Conservation (phyloP, 2,797 vertebrate genomes). For the Setipinna tenuifilis region DNA sequence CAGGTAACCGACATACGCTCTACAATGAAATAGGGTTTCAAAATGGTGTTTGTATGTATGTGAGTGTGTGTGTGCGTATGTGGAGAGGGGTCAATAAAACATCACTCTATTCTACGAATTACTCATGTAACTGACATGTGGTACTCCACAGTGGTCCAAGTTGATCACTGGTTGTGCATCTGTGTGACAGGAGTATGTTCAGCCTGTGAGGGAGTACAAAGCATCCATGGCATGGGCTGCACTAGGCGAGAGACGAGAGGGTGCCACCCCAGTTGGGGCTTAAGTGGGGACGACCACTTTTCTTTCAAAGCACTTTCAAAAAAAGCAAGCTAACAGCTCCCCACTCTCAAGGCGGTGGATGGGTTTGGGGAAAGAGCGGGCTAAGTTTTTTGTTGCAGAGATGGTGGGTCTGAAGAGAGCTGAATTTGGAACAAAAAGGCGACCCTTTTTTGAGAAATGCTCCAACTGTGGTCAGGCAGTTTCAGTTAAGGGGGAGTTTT, state of each 20-base stretch:
- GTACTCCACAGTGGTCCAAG: neutral
- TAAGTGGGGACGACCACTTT: neutral
- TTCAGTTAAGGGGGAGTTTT: too few species aligned
- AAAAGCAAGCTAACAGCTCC: neutral
- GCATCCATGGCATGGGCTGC: neutral
- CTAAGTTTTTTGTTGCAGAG: neutral
- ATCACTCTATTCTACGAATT: constrained; percentile 49
- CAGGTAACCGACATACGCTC: neutral
- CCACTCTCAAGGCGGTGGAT: neutral
- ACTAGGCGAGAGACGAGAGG: neutral
- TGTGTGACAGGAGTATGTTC: too few species aligned
- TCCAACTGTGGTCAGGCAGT: too few species aligned
- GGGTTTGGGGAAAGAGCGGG: neutral
- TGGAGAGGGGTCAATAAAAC: constrained; percentile 51
- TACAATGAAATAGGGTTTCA: too few species aligned
- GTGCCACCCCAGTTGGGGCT: too few species aligned
- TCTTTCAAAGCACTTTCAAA: neutral
- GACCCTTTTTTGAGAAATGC: too few species aligned
- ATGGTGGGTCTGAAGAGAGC: neutral
- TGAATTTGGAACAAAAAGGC: neutral
- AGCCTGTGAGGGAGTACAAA: neutral
- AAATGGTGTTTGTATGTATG: too few species aligned
- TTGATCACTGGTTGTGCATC: neutral
- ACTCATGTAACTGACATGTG: neutral
- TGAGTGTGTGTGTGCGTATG: too few species aligned